Base-by-base conservation (phyloP, 2,888 invertebrate genomes). In the Drosophila nr. perissopoda region DNA sequence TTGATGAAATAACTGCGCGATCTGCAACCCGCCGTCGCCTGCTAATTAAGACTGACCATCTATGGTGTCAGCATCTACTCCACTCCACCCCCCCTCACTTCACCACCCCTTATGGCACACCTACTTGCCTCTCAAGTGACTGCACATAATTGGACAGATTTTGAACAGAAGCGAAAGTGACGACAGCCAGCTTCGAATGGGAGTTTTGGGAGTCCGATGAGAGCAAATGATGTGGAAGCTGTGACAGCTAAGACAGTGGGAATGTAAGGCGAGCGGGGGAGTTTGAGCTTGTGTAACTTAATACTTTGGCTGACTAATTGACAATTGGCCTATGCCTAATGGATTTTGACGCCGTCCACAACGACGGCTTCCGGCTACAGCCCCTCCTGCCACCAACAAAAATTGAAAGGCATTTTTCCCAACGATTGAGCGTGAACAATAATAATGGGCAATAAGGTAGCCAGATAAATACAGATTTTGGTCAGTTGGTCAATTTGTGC, bases 21-120 rank as follows among this genome's bases (percentile, higher is more conserved):
- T 68, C 58, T 31, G 59, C 49, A 46, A 46, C 38, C 13, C 49
- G 56, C 60, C 78, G 81, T 76, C 79, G 78, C 70, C 76, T 78
- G 84, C 90, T 91, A 90, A 91, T 90, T 90, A 90, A 90, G 82
- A 78, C 73, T 82, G 76, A 79, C 91, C 88, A 89, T 88, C 82
- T 86, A 79, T 72, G 85, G 89, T 59, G 21, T 65, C 48, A 29
- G 10, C 48, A 27, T 34, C 11, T n/a, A 21, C 33, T 16, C 29
- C 46, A 21, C 33, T 25, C 52, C n/a, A 1, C 40, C 3, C 40
- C 40, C 34, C 25, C 36, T 40, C 18, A 29, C 33, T 16, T 5
- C 52, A 25, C 38, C 16, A 27, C 46, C 46, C 46, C 46, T 46
- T 46, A 16, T 8, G 13, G 8, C 8, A 46, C 46, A 46, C 46